Evolutionary conservation across 2,797 vertebrate species (phyloP), one percentile per base, ranked within the genome.

Genomic region (Rhynchotus rufescens): DNA sequence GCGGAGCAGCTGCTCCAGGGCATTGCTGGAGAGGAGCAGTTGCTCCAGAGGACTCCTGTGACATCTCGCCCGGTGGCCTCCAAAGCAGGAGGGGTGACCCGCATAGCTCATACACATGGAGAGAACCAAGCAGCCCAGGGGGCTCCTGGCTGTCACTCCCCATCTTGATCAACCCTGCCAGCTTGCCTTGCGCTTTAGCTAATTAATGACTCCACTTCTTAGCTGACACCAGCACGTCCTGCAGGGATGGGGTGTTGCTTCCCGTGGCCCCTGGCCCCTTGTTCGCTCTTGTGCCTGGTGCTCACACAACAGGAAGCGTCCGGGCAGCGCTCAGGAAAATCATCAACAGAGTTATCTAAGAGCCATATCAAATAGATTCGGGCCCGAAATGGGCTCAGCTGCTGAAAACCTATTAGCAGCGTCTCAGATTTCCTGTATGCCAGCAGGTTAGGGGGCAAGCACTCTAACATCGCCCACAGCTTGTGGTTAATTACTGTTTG

Each of bases 401-500:
- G 95, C 96, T 95, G 91, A 83, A 95, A 96, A 88, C 79, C 52
- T 92, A 88, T 93, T 90, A 97, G 89, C 93, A 93, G 89, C 77
- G 86, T 84, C 94, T 95, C 95, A 87, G 93, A 91, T 86, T 97
- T 95, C 96, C 95, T 74, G 69, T 54, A 94, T 93, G 89, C 96
- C 94, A 78, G 60, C 73, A 92, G 87, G 91, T 85, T 87, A 68
- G 42, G 12, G 77, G 38, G 69, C 89, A 94, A 89, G 86, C 62
- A 95, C 96, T 97, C 96, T 88, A 98, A 84, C 90, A 80, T 80
- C 85, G 94, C 96, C 97, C 95, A 60, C 95, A 97, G 97, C 90
- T 95, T 95, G 94, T 75, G 89, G 95, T 95, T 97, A 97, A 98
- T 97, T 94, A 95, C 90, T 96, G 96, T 97, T 97, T 96, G 93